A percentile compares a stretch with the other conserved stretches of the same genome.
Conservation (phyloP, 1,140 invertebrate species). For the Drosophila truncata region DNA sequence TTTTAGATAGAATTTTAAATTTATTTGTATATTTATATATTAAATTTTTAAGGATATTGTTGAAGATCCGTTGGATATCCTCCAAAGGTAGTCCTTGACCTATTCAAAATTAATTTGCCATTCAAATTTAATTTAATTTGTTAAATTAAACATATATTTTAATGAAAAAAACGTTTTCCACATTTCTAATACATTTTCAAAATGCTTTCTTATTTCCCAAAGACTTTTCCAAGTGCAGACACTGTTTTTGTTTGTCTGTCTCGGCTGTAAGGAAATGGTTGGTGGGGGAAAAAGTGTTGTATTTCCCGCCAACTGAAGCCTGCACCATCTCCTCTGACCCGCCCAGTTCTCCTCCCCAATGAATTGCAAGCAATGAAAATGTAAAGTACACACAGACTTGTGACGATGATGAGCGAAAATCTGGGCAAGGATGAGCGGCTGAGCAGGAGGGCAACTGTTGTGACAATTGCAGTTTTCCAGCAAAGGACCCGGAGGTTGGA, state of each 20-base stretch:
- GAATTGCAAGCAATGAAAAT: conserved; percentile 79
- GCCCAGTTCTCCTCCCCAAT: conserved; percentile 29
- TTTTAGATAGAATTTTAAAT: neutral
- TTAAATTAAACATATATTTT: neutral
- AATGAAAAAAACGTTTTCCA: neutral
- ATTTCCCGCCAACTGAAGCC: conserved; percentile 38
- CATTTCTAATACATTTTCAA: neutral
- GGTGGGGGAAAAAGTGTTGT: conserved; percentile 68
- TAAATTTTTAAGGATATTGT: too few species aligned
- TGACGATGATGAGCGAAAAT: conserved; percentile 58
- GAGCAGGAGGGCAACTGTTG: conserved; percentile 24
- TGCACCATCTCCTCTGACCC: neutral
- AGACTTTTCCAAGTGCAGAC: conserved; percentile 2
- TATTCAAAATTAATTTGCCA: too few species aligned
- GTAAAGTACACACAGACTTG: conserved; percentile 59
- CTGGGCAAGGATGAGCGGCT: conserved; percentile 34
- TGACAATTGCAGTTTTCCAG: conserved; percentile 56
- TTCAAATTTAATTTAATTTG: neutral
- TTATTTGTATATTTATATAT: neutral
- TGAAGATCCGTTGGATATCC: too few species aligned
- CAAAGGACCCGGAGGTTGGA: neutral
- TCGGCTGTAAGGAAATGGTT: conserved; percentile 59
- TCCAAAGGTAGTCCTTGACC: too few species aligned
- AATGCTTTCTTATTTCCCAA: neutral
- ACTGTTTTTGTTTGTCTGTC: conserved; percentile 37